Percentiles rank a stretch among this genome's conserved stretches.
These are phyloP conservation scores for Euglossa dilemma DNA, from an alignment of 1,140 invertebrate genomes.

Conservation along the genomic window DNA sequence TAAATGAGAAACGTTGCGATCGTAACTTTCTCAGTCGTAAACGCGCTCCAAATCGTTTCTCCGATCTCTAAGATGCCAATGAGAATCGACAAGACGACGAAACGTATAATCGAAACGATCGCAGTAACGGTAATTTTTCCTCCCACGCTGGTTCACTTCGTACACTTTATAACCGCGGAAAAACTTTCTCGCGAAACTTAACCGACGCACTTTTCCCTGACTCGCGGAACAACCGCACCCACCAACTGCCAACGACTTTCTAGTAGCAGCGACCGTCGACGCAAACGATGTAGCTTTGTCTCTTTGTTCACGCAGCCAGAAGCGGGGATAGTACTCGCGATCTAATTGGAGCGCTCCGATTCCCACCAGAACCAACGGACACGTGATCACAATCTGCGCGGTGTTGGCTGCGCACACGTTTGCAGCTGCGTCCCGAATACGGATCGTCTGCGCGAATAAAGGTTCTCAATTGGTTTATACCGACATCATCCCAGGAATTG, in stretches of 20 bases:
- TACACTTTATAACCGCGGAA: conserved; percentile 17
- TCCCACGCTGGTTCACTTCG: conserved; percentile 34
- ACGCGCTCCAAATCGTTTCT: conserved; percentile 19
- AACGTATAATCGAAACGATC: background rate
- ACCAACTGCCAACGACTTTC: conserved; percentile 75
- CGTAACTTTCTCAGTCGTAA: background rate
- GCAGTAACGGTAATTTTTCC: background rate
- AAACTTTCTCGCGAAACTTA: conserved; percentile 46
- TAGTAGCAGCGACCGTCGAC: conserved; percentile 67
- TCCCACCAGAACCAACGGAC: conserved; percentile 18
- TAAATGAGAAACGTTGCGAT: background rate
- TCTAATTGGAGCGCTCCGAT: conserved; percentile 21
- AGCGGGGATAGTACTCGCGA: conserved; percentile 26
- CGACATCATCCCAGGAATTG: background rate
- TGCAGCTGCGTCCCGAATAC: conserved; percentile 71
- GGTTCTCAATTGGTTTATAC: conserved; percentile 52
- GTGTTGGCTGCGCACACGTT: conserved; percentile 31
- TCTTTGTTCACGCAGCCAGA: conserved; percentile 73
- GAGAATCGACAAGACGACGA: conserved; percentile 21
- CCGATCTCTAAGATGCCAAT: background rate
- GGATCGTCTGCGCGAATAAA: conserved; percentile 35
- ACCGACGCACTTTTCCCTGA: conserved; percentile 27
- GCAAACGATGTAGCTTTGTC: conserved; percentile 70
- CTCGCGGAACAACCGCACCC: conserved; percentile 67
- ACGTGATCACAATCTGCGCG: conserved; percentile 65